Percentiles rank a stretch among this genome's conserved stretches.
Evolutionary conservation across 2,113 vertebrate genomes (phyloP).

Genomic region (Lanius ludovicianus): DNA sequence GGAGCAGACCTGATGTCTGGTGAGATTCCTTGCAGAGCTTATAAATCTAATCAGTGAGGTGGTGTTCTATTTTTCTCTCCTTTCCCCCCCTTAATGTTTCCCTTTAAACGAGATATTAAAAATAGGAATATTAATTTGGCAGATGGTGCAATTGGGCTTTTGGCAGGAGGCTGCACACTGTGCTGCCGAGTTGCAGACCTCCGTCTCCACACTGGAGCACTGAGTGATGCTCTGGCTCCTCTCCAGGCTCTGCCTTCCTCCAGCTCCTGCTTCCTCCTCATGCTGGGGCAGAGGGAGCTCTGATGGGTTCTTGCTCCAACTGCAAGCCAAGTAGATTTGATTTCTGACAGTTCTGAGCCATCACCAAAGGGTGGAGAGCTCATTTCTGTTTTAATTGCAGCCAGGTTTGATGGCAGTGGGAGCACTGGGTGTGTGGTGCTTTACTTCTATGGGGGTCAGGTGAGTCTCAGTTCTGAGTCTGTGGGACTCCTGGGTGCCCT

Average conservation of each 20-base stretch:
- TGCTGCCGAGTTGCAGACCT: slow-evolving; percentile 19
- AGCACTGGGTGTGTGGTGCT: accelerated
- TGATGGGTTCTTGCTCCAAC: background rate
- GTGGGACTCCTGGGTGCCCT: background rate
- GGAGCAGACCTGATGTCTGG: background rate
- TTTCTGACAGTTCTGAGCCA: background rate
- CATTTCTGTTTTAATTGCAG: background rate
- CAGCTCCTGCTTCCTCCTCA: background rate
- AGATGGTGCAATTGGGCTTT: slow-evolving; percentile 69
- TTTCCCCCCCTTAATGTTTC: background rate
- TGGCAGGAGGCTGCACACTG: slow-evolving; percentile 53
- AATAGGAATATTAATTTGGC: slow-evolving; percentile 72
- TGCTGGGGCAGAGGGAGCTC: background rate
- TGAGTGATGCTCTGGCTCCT: slow-evolving; percentile 51
- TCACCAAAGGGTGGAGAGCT: background rate
- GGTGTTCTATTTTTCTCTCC: slow-evolving; percentile 3
- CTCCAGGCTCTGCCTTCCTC: slow-evolving; percentile 45
- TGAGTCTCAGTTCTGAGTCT: background rate
- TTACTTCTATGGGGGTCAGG: background rate
- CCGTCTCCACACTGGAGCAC: background rate
- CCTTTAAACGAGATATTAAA: slow-evolving; percentile 62
- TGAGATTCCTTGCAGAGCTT: background rate
- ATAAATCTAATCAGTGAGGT: background rate
- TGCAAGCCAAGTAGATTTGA: slow-evolving; percentile 14
- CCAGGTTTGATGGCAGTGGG: background rate